These are phyloP conservation scores for Amphiduros pacificus DNA, from an alignment of 2,888 invertebrate species.

Conservation along the genomic window DNA sequence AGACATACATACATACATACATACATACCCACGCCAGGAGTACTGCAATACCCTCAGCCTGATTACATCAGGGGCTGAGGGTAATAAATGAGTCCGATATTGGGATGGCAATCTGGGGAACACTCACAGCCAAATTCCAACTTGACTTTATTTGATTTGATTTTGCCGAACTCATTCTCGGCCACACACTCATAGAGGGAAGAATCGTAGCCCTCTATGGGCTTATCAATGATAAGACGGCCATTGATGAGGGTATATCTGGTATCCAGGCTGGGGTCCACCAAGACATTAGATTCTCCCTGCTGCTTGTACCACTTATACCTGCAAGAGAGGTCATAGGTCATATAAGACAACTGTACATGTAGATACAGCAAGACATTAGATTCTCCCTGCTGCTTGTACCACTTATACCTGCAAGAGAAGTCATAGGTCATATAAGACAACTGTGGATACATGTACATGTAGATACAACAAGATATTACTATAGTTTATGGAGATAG, in stretches of 20 bases:
- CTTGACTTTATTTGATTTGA: slow-evolving; percentile 84
- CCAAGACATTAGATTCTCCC: neutral
- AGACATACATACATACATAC: too few relatives aligned
- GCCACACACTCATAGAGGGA: slow-evolving; percentile 91
- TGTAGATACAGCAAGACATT: neutral
- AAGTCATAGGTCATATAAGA: too few relatives aligned
- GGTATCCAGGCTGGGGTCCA: neutral
- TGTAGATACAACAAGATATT: neutral
- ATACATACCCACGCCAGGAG: too few relatives aligned
- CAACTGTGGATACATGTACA: too few relatives aligned
- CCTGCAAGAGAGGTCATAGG: too few relatives aligned
- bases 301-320: slow-evolving; percentile 75
- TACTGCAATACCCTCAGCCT: too few relatives aligned
- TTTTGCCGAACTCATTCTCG: slow-evolving; percentile 83
- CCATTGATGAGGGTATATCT: slow-evolving; percentile 90
- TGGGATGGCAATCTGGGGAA: neutral
- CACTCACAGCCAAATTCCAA: slow-evolving; percentile 77
- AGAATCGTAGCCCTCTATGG: slow-evolving; percentile 75
- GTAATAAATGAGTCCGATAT: too few relatives aligned
- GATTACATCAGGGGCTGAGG: too few relatives aligned
- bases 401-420: too few relatives aligned
- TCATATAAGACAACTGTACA: too few relatives aligned
- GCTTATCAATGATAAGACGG: slow-evolving; percentile 82
- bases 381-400: slow-evolving; percentile 59
- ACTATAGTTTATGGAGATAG: too few relatives aligned